These are phyloP conservation scores for Drosophila prolongata DNA, from an alignment of 2,888 invertebrate genomes.

Conservation along the genomic window DNA sequence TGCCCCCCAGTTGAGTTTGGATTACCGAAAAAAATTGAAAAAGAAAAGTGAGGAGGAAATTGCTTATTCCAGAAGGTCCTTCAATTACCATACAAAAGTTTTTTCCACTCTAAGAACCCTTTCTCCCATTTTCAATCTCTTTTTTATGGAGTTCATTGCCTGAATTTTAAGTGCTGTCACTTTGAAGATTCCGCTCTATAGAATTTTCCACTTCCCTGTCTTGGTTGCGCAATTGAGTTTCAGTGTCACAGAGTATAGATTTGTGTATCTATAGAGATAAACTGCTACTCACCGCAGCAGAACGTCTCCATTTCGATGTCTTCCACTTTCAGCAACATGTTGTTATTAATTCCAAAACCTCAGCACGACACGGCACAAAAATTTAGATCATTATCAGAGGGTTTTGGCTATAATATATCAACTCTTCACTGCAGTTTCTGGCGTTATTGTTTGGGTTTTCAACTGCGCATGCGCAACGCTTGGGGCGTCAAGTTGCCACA, in stretches of 20 bases:
- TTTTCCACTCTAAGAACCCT: constrained; percentile 26
- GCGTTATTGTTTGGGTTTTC: background rate
- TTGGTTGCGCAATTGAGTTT: constrained; percentile 39
- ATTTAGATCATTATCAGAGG: constrained; percentile 25
- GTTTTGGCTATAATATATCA: constrained; percentile 5
- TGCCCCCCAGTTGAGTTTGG: constrained; percentile 20
- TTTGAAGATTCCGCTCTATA: constrained; percentile 30
- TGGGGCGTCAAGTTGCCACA: constrained; percentile 70
- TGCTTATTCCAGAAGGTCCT: constrained; percentile 51
- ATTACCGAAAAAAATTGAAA: constrained; percentile 1
- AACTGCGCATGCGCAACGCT: constrained; percentile 63
- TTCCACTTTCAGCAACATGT: constrained; percentile 74
- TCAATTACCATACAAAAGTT: constrained; percentile 46
- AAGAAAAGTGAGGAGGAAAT: background rate
- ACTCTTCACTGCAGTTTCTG: constrained; percentile 4
- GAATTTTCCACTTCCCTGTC: constrained; percentile 16
- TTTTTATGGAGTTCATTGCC: constrained; percentile 6
- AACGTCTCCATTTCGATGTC: constrained; percentile 83
- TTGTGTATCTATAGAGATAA: constrained; percentile 7
- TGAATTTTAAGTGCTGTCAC: constrained; percentile 58
- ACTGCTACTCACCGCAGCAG: constrained; percentile 82
- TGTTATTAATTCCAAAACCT: constrained; percentile 16
- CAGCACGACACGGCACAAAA: constrained; percentile 8
- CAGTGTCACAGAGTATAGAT: constrained; percentile 7
- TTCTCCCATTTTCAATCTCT: constrained; percentile 3